Conservation (phyloP, 2,113 vertebrate species). For the Oplegnathus fasciatus region DNA sequence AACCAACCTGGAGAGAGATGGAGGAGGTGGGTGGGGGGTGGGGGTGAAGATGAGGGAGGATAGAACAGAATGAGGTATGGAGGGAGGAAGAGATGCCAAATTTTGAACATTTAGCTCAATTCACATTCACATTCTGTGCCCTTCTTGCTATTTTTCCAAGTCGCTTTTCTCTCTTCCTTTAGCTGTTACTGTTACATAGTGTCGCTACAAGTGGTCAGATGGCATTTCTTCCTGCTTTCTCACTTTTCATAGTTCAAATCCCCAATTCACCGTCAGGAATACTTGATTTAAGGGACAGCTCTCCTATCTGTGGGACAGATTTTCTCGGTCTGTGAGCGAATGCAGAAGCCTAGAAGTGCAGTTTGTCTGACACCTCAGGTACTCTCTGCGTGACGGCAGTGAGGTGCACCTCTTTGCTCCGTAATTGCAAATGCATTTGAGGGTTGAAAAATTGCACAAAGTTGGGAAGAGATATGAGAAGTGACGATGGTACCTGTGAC, state of each 20-base stretch:
- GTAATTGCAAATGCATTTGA: neutral
- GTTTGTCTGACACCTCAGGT: neutral
- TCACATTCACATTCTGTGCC: neutral
- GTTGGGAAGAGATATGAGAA: too few species aligned
- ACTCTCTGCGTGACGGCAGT: neutral
- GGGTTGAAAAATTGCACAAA: neutral
- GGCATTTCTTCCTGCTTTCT: neutral
- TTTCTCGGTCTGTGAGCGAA: neutral
- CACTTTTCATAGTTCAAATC: neutral
- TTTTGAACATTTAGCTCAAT: neutral
- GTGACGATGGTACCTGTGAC: neutral
- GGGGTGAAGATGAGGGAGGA: neutral
- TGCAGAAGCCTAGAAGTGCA: neutral
- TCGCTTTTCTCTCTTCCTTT: neutral
- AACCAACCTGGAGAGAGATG: constrained; percentile 63
- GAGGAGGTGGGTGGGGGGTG: neutral
- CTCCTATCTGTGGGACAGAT: neutral
- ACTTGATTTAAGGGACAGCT: neutral
- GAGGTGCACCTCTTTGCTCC: neutral
- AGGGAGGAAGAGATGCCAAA: constrained; percentile 3
- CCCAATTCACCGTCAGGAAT: neutral
- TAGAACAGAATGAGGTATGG: neutral
- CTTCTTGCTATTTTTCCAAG: neutral
- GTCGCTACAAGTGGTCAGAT: neutral
- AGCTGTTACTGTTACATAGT: too few species aligned